Base-by-base conservation (phyloP, 2,888 invertebrate genomes). In the Eurytoma californica region DNA sequence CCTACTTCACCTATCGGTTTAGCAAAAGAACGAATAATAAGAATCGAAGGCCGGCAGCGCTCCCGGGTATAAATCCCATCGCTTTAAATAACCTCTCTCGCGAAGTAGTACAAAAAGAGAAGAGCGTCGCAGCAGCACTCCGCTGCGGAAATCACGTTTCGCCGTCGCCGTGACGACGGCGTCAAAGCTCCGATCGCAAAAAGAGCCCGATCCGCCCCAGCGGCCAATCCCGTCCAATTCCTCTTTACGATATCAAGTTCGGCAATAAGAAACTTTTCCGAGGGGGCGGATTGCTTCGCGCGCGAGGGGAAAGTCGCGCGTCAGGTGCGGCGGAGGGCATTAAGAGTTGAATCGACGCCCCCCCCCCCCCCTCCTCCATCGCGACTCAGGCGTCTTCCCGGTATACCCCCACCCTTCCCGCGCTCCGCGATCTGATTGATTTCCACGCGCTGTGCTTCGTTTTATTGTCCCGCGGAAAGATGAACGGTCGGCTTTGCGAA, bases 231-330 rank as follows among this genome's bases (percentile, higher is more conserved):
- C 80, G 87, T 85, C 84, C 84, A 86, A 87, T 87, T 85, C 84
- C 83, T 85, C 82, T 83, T 84, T 83, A 82, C 85, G 85, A 85
- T 84, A 83, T 86, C 87, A 86, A 90, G 88, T 89, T 89, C 83
- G 87, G 88, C 88, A 88, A 89, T 88, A 88, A 88, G 87, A 88
- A 88, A 89, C 86, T 88, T 88, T 84, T 80, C 77, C 60, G 18
- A 20, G 39, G 39, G 67, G 47, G n/a, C n/a, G 47, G n/a, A 39
- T 55, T 28, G 39, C 39, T 39, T 39, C 39, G 4, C 39, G 39
- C 39, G 55, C 51, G 72, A 75, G 76, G 81, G 81, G 75, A 80
- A 75, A 83, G 58, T 72, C 77, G 65, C 72, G 72, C 53, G 18
- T 47, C n/a, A 74, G 65, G 65, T 20, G 70, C 51, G 60, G n/a